Evolutionary conservation across 2,888 invertebrate species (phyloP).

Genomic region (Drosophila histrio): DNA sequence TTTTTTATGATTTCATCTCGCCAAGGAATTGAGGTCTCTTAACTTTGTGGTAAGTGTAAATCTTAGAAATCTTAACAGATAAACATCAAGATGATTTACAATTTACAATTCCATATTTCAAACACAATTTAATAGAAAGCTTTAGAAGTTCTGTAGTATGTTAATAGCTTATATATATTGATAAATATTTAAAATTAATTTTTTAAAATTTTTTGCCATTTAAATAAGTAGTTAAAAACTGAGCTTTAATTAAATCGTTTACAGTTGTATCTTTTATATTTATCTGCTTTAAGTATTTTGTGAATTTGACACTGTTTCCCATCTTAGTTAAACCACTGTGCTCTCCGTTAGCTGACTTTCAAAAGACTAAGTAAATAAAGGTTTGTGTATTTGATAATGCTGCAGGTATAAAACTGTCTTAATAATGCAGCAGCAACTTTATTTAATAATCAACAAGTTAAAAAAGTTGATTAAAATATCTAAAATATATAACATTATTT

Average conservation of each 20-base stretch:
- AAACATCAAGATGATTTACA: too few relatives aligned
- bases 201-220: not conserved
- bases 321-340: not conserved
- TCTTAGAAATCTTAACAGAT: too few relatives aligned
- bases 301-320: not conserved
- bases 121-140: not conserved
- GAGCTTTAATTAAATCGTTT: too few relatives aligned
- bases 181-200: not conserved
- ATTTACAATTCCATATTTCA: too few relatives aligned
- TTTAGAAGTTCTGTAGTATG: not conserved
- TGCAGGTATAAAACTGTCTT: not conserved
- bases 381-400: constrained; percentile 3
- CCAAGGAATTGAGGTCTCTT: not conserved
- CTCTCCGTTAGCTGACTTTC: not conserved
- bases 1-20: not conserved
- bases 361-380: not conserved
- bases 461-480: not conserved
- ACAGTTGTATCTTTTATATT: too few relatives aligned
- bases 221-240: too few relatives aligned
- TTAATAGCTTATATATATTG: too few relatives aligned
- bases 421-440: not conserved
- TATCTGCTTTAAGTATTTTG: not conserved
- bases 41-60: not conserved
- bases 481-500: not conserved
- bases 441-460: not conserved